Conservation (phyloP, 1,140 invertebrate species). For the Kradibia gibbosae region DNA sequence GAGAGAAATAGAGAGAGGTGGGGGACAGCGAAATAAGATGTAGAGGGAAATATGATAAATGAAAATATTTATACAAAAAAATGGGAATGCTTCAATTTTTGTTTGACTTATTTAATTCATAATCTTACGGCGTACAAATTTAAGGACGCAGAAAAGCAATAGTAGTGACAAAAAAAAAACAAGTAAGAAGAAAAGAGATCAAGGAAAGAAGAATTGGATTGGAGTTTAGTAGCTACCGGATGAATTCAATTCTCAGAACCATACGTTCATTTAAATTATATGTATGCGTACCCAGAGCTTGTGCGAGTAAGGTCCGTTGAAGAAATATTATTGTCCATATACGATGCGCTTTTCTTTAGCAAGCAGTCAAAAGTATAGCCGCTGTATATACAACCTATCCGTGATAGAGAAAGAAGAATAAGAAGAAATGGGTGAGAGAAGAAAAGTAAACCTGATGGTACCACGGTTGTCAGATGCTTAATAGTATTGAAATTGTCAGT, state of each 20-base stretch:
- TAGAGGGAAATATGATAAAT: conserved; percentile 4
- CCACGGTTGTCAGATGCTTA: conserved; percentile 55
- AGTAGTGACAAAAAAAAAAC: background rate
- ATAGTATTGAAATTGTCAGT: conserved; percentile 70
- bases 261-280: conserved; percentile 1
- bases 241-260: conserved; percentile 5
- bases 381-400: background rate
- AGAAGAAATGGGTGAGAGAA: background rate
- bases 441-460: background rate
- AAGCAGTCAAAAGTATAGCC: background rate
- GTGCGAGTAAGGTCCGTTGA: background rate
- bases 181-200: background rate
- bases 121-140: background rate
- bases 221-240: conserved; percentile 5
- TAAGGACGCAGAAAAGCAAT: too few relatives aligned
- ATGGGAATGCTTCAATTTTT: conserved; percentile 22
- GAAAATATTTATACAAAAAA: background rate
- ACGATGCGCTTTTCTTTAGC: background rate
- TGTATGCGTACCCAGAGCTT: background rate
- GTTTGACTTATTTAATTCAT: conserved; percentile 6
- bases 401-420: conserved; percentile 5
- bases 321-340: background rate
- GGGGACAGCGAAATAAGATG: conserved; percentile 30
- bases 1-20: background rate
- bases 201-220: conserved; percentile 11